phyloP scores from a whole-genome alignment of 2,888 invertebrate genomes.

The Luffia ferchaultella region DNA sequence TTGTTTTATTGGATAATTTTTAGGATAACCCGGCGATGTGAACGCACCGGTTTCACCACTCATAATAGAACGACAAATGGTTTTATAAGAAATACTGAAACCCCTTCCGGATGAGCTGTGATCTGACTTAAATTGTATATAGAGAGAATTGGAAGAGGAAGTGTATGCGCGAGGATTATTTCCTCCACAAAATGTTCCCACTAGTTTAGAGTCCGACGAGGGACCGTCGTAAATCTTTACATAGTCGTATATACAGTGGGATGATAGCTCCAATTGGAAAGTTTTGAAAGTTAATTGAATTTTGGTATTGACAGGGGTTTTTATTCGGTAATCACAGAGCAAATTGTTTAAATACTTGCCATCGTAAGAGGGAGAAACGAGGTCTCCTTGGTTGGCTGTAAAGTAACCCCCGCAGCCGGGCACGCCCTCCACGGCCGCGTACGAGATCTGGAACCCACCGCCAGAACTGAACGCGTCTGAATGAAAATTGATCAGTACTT shows the following conservation, averaged over 20 bases:
- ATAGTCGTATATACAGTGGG: slow-evolving; percentile 69
- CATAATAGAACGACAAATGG: slow-evolving; percentile 46
- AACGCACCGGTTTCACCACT: slow-evolving; percentile 68
- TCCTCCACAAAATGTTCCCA: slow-evolving; percentile 80
- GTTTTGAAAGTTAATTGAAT: slow-evolving; percentile 70
- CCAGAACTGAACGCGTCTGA: slow-evolving; percentile 75
- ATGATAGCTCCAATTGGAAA: slow-evolving; percentile 71
- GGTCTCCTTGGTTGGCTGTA: slow-evolving; percentile 69
- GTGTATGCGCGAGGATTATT: slow-evolving; percentile 63
- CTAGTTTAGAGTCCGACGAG: slow-evolving; percentile 63
- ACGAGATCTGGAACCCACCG: slow-evolving; percentile 87
- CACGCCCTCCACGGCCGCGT: slow-evolving; percentile 72
- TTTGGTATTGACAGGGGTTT: slow-evolving; percentile 67
- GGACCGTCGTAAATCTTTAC: slow-evolving; percentile 73
- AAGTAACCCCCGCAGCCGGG: slow-evolving; percentile 86
- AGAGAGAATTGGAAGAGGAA: slow-evolving; percentile 68
- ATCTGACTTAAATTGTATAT: slow-evolving; percentile 59
- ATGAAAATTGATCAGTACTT: slow-evolving; percentile 78
- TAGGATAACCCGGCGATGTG: slow-evolving; percentile 79
- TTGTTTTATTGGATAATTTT: slow-evolving; percentile 67
- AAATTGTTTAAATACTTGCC: slow-evolving; percentile 65
- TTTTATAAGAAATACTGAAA: slow-evolving; percentile 37
- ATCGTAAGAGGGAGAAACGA: slow-evolving; percentile 69
- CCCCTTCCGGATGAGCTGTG: slow-evolving; percentile 30
- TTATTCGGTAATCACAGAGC: slow-evolving; percentile 84